phyloP scores from a whole-genome alignment of 1,140 invertebrate species.

The Plectrocnemia conspersa region DNA sequence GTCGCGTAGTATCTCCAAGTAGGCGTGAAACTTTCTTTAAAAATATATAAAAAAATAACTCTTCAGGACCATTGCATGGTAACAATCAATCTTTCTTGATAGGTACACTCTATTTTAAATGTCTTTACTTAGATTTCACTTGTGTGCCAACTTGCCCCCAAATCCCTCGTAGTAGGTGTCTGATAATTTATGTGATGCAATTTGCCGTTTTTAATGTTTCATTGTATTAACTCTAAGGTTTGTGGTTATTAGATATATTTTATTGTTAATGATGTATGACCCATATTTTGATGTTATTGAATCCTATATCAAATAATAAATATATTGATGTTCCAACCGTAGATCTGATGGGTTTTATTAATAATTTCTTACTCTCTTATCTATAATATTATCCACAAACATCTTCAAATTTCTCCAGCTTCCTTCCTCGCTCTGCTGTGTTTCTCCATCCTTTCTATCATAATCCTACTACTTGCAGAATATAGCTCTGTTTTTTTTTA shows the following conservation, averaged over 20 bases:
- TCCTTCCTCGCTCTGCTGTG: too few relatives aligned
- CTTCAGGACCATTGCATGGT: constrained; percentile 7
- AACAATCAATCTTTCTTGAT: constrained; percentile 17
- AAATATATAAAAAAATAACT: too few relatives aligned
- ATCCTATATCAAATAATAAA: constrained; percentile 25
- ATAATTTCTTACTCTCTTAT: constrained; percentile 11
- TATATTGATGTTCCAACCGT: constrained; percentile 30
- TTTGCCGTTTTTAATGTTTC: constrained; percentile 28
- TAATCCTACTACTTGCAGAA: too few relatives aligned
- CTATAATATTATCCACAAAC: background rate
- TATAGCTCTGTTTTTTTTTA: too few relatives aligned
- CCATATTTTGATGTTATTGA: constrained; percentile 29
- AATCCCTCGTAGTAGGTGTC: constrained; percentile 20
- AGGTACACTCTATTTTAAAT: constrained; percentile 3
- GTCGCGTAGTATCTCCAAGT: constrained; percentile 24
- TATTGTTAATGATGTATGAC: constrained; percentile 31
- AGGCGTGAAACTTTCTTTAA: constrained; percentile 2
- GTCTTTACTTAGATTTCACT: background rate
- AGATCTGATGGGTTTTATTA: too few relatives aligned
- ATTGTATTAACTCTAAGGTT: constrained; percentile 29
- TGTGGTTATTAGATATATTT: constrained; percentile 24
- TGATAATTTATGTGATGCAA: constrained; percentile 19
- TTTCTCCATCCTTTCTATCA: too few relatives aligned
- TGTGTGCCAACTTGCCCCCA: background rate
- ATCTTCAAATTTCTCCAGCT: too few relatives aligned